Base-by-base conservation (phyloP, 2,113 vertebrate genomes). In the Monopterus albus region DNA sequence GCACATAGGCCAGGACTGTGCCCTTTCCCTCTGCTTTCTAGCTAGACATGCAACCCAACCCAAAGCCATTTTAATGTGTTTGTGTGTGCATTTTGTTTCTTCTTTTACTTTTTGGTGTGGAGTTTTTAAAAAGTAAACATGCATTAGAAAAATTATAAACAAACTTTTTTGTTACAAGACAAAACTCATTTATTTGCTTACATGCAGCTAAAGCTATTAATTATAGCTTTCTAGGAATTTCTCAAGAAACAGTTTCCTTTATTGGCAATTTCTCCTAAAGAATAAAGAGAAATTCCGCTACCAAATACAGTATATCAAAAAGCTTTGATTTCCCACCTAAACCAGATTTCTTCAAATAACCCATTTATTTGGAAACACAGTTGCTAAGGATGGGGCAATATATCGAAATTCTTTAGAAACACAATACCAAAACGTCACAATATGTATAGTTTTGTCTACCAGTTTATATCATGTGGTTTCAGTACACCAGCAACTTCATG, bases 11-110 rank as follows among this genome's bases (percentile, higher is more conserved):
- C 75, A 70, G 59, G 65, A 74, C 88, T 68, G 63, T 40, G 5
- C 76, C 83, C 87, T 86, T 79, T 83, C 33, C 21, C 21, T 65
- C 28, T 75, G 74, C 68, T 84, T 81, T 85, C 28, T 49, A 78
- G 66, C 64, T 40, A 68, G 67, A 56, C 28, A 3, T 42, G 65
- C 17, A 57, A 52, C 25, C 23, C 46, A 61, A 65, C 60, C 62
- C 31, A 57, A 28, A 59, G 38, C 14, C 14, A 51, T 46, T 68
- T 72, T 36, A 43, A 47, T 82, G 39, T 12, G 26, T 56, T 0
- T 51, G n/a, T 14, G 31, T 40, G 17, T n/a, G n/a, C n/a, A n/a
- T n/a, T n/a, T n/a, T n/a, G n/a, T n/a, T n/a, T 52, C 46, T 38
- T 43, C 1, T 38, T 15, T 53, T 58, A 33, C 17, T 62, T 53